These are phyloP conservation scores for Scolopax bukidnonensis DNA, from an alignment of 2,797 vertebrate species.

Conservation along the genomic window DNA sequence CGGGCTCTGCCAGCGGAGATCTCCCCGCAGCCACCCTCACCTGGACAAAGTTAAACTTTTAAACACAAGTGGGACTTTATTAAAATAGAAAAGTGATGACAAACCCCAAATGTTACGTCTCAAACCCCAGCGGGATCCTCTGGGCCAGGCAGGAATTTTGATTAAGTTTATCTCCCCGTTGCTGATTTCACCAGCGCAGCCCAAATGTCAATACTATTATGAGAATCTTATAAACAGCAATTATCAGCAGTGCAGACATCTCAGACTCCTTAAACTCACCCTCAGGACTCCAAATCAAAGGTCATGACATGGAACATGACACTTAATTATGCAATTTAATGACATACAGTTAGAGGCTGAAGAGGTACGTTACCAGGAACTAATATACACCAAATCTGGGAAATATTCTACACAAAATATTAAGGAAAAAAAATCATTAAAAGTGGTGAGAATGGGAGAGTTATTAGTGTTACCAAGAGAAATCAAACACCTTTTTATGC, in stretches of 20 bases:
- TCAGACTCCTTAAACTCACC: not conserved
- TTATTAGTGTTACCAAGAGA: not conserved
- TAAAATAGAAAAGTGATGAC: conserved; percentile 69
- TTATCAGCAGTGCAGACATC: conserved; percentile 6
- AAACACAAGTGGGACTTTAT: conserved; percentile 9
- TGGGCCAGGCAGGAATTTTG: not conserved
- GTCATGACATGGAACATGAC: not conserved
- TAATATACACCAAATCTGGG: not conserved
- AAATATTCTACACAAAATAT: not conserved
- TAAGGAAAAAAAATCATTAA: not conserved
- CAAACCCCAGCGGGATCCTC: not conserved
- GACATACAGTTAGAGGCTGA: not conserved
- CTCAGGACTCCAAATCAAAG: conserved; percentile 4
- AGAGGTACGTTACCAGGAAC: not conserved
- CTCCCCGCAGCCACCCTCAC: not conserved
- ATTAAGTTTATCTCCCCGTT: conserved; percentile 62
- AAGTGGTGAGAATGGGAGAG: not conserved
- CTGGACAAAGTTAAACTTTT: conserved; percentile 4
- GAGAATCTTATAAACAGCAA: not conserved
- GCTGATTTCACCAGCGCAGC: not conserved
- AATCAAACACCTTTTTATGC: not conserved
- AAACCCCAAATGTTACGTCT: conserved; percentile 59
- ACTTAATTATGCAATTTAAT: not conserved
- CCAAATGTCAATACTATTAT: conserved; percentile 67
- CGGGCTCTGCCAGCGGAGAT: not conserved